A percentile compares a stretch with the other conserved stretches of the same genome.
phyloP scores from a whole-genome alignment of 2,113 vertebrate genomes.

The Pollachius pollachius region DNA sequence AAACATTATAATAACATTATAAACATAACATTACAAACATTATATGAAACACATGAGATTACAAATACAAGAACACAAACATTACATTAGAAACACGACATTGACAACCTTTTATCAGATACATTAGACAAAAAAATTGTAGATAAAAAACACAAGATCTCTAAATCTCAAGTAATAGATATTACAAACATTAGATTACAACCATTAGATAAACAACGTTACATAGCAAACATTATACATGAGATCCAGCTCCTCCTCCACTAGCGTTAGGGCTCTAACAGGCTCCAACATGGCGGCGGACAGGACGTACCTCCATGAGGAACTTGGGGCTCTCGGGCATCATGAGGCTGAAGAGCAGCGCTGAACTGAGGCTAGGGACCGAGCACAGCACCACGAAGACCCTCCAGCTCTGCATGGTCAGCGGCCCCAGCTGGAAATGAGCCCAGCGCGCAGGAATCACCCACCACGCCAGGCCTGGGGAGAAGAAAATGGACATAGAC shows the following conservation, averaged over 20 bases:
- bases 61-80: no score
- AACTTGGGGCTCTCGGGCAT: constrained; percentile 80
- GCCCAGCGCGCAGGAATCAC: constrained; percentile 69
- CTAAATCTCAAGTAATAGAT: no score
- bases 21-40: no score
- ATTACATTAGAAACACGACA: no score
- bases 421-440: constrained; percentile 40
- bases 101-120: no score
- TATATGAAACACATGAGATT: no score
- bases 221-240: no score
- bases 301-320: constrained; percentile 70
- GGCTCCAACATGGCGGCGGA: background rate
- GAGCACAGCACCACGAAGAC: constrained; percentile 77
- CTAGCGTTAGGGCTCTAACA: background rate
- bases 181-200: no score
- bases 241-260: no score
- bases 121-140: no score
- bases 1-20: background rate
- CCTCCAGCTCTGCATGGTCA: constrained; percentile 73
- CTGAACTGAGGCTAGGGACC: constrained; percentile 71
- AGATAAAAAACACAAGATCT: no score
- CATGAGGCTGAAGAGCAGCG: constrained; percentile 61
- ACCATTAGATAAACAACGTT: no score
- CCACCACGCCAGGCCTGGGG: constrained; percentile 71
- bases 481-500: background rate